phyloP scores from a whole-genome alignment of 1,140 invertebrate species.

The Conus ventricosus region DNA sequence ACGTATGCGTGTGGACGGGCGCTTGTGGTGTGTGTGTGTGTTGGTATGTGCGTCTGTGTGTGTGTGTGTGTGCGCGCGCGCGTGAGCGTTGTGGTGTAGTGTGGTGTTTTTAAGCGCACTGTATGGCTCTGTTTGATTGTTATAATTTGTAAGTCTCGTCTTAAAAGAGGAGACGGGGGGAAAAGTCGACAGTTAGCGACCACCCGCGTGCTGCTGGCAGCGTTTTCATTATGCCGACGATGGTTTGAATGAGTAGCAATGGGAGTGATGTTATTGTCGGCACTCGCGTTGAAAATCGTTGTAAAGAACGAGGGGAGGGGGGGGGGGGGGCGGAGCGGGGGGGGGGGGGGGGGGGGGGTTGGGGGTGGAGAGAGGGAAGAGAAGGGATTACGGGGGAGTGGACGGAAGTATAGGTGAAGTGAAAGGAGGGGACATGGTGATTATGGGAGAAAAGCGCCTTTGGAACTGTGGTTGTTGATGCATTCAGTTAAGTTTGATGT shows the following conservation, averaged over 20 bases:
- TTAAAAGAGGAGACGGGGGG: constrained; percentile 11
- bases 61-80: not conserved
- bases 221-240: not conserved
- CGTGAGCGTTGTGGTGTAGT: not conserved
- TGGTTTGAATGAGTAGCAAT: no score
- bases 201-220: not conserved
- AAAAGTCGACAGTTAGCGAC: not conserved
- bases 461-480: no score
- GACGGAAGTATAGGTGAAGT: no score
- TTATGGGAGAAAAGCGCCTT: no score
- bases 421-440: no score
- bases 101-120: not conserved
- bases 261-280: no score
- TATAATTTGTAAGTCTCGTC: constrained; percentile 9
- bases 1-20: no score
- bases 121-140: not conserved
- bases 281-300: no score
- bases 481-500: no score
- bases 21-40: not conserved
- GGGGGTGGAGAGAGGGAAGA: not conserved
- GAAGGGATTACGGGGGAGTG: not conserved
- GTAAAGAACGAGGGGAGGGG: not conserved
- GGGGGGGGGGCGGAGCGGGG: not conserved
- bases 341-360: not conserved
- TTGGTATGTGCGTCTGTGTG: not conserved